These are phyloP conservation scores for Phoebastria nigripes DNA, from an alignment of 2,797 vertebrate species.

Conservation along the genomic window DNA sequence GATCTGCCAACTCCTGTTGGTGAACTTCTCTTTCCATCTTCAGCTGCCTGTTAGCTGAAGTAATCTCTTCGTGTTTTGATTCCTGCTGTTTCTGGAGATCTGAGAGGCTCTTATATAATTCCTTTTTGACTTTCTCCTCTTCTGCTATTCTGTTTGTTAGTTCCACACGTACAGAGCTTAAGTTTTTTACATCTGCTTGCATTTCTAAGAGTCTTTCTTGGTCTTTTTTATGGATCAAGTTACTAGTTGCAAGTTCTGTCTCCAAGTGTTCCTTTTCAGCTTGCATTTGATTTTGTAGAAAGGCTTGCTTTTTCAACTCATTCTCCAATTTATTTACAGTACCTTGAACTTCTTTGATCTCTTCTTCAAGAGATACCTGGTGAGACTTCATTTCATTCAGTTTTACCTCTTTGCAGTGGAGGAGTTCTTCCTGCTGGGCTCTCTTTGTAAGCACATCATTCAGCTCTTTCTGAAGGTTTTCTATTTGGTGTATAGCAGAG, in stretches of 20 bases:
- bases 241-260: constrained; percentile 70
- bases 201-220: constrained; percentile 79
- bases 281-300: constrained; percentile 74
- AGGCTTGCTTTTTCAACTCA: constrained; percentile 75
- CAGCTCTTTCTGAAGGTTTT: constrained; percentile 85
- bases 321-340: constrained; percentile 76
- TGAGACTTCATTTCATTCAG: constrained; percentile 79
- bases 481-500: constrained; percentile 83
- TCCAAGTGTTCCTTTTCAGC: constrained; percentile 82
- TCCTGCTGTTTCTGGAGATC: constrained; percentile 78
- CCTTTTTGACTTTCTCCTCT: constrained; percentile 81
- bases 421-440: constrained; percentile 87
- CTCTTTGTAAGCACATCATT: constrained; percentile 83
- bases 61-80: constrained; percentile 76
- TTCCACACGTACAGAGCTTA: constrained; percentile 79
- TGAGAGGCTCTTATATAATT: constrained; percentile 69
- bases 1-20: constrained; percentile 80
- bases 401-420: constrained; percentile 82
- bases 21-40: constrained; percentile 88
- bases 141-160: constrained; percentile 78
- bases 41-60: constrained; percentile 79
- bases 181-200: constrained; percentile 81
- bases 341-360: constrained; percentile 79
- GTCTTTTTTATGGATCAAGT: constrained; percentile 75
- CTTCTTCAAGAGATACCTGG: constrained; percentile 81